Evolutionary conservation across 1,140 invertebrate species (phyloP), one percentile per base, ranked within the genome.

Genomic region (Arion vulgaris): DNA sequence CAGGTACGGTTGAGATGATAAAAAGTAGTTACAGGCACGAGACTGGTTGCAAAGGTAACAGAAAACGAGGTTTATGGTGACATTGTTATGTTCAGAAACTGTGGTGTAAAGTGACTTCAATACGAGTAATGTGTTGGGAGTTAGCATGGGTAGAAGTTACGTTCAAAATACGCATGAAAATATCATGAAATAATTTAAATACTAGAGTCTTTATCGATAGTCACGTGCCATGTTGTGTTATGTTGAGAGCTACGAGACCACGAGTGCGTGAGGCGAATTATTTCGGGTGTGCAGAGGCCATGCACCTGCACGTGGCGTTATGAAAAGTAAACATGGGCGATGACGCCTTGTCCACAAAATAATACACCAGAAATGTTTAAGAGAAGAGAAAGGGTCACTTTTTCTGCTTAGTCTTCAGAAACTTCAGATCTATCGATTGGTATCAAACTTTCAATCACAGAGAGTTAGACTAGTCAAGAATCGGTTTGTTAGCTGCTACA

Each of bases 231-330:
- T 13, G 62, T 32, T 66, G 28, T 66, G 28, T 66, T 11, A 32
- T 32, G 5, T 7, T 66, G 62, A 32, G n/a, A 66, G 17, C 62
- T 34, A 66, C 51, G 62, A 28, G 62, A 66, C 28, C 28, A 32
- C 62, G n/a, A 32, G 62, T 28, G 11, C 62, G n/a, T 28, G 62
- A 11, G n/a, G n/a, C 7, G 62, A 66, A 66, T 66, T 66, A 66
- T 28, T 66, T 28, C n/a, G 62, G 28, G 28, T 57, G 28, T 7
- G n/a, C n/a, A 66, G 28, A 66, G n/a, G n/a, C n/a, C 62, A 66
- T 5, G 62, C 62, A 66, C 62, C n/a, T 66, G 62, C 62, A 66
- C 62, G 62, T 66, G 62, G n/a, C 62, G n/a, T 32, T 66, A 66
- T 66, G 62, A 28, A 66, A 66, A 66, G n/a, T 34, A 66, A 66